A percentile compares a stretch with the other conserved stretches of the same genome.
phyloP scores from a whole-genome alignment of 2,888 invertebrate genomes.

The Himalopsyche tibetana region DNA sequence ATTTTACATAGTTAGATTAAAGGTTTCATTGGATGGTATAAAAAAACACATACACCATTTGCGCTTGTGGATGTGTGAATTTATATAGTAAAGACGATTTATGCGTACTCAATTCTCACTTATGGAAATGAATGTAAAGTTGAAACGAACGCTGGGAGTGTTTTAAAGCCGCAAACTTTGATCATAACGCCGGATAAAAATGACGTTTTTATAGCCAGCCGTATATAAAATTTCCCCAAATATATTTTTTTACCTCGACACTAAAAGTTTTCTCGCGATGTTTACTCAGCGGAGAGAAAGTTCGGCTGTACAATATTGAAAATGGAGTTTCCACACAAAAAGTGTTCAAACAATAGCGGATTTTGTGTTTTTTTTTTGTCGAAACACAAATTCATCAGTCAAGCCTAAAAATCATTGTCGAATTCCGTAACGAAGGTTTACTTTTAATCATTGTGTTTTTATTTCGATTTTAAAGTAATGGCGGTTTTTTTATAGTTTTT shows the following conservation, averaged over 20 bases:
- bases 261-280: slow-evolving; percentile 22
- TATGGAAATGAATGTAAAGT: slow-evolving; percentile 38
- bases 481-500: not conserved
- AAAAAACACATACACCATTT: too few species aligned
- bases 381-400: slow-evolving; percentile 9
- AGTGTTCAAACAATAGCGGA: not conserved
- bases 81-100: not conserved
- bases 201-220: slow-evolving; percentile 33
- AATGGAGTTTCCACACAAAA: slow-evolving; percentile 16
- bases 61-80: not conserved
- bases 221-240: slow-evolving; percentile 27
- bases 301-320: not conserved
- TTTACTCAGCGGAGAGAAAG: slow-evolving; percentile 28
- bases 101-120: slow-evolving; percentile 30
- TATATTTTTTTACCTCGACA: slow-evolving; percentile 24
- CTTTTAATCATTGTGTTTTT: not conserved
- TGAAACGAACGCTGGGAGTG: slow-evolving; percentile 11
- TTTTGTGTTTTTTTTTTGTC: not conserved
- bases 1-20: too few species aligned
- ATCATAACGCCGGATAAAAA: slow-evolving; percentile 38
- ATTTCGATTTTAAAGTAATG: not conserved
- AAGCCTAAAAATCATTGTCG: not conserved
- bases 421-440: not conserved
- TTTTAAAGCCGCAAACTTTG: slow-evolving; percentile 40
- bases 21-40: too few species aligned